A percentile compares a stretch with the other conserved stretches of the same genome.
phyloP scores from a whole-genome alignment of 2,113 vertebrate genomes.

The Pogonocichla stellata region DNA sequence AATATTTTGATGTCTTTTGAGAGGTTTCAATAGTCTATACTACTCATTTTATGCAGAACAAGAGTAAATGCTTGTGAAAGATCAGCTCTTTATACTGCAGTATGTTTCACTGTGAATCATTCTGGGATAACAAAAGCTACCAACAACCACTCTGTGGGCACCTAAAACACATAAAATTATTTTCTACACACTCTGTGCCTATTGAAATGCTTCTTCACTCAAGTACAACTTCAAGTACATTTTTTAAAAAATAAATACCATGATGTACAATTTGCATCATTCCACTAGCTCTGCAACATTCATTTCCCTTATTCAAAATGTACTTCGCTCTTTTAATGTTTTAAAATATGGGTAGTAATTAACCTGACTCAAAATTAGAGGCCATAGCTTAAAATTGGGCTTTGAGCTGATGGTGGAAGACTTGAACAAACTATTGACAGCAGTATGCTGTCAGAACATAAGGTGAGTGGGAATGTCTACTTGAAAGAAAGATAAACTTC shows the following conservation, averaged over 20 bases:
- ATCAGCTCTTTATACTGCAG: neutral
- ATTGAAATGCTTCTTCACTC: neutral
- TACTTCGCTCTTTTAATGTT: neutral
- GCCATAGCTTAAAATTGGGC: neutral
- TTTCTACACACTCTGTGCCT: neutral
- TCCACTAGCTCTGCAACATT: neutral
- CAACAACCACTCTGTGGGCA: neutral
- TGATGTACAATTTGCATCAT: neutral
- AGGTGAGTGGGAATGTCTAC: neutral
- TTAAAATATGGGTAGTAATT: neutral
- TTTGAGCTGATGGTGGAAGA: neutral
- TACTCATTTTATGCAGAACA: neutral
- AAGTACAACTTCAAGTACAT: neutral
- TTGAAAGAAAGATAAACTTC: neutral
- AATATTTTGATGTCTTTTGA: neutral
- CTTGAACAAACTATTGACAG: neutral
- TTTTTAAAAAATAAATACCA: neutral
- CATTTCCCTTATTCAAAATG: neutral
- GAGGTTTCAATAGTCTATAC: neutral
- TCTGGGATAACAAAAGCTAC: neutral
- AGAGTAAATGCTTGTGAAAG: neutral
- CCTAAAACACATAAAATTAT: neutral
- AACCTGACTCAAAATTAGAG: neutral
- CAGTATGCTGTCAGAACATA: neutral
- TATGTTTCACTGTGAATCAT: neutral